A percentile compares a stretch with the other conserved stretches of the same genome.
phyloP scores from a whole-genome alignment of 1,140 invertebrate genomes.

The Drosophila funebris region DNA sequence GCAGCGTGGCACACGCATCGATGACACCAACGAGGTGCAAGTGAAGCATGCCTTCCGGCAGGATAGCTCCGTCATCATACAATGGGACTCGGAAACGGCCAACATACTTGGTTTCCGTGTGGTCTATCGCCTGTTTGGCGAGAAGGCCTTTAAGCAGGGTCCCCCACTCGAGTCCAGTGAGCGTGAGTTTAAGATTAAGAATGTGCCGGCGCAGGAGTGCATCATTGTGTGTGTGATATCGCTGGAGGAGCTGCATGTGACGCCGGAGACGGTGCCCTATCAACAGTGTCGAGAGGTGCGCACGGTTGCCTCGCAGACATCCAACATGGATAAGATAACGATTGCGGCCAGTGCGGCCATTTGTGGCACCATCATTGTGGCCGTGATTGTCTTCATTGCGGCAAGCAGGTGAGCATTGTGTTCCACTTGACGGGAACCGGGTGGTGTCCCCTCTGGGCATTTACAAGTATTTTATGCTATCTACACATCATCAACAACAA shows the following conservation, averaged over 20 bases:
- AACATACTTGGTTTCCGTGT: conserved; percentile 95
- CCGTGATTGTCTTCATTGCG: conserved; percentile 93
- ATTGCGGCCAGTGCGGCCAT: conserved; percentile 97
- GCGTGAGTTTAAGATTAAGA: conserved; percentile 95
- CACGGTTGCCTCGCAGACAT: conserved; percentile 91
- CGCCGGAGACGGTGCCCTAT: conserved; percentile 93
- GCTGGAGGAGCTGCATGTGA: conserved; percentile 93
- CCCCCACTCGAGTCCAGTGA: conserved; percentile 94
- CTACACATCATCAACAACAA: conserved; percentile 34
- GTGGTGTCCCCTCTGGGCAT: neutral
- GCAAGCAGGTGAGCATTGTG: conserved; percentile 86
- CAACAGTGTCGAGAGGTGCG: conserved; percentile 94
- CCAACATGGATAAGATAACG: conserved; percentile 97
- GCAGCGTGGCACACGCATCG: conserved; percentile 85
- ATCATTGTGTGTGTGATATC: conserved; percentile 96
- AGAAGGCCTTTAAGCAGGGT: conserved; percentile 94
- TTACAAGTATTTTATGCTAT: conserved; percentile 20
- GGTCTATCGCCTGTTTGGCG: conserved; percentile 95
- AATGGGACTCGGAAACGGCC: conserved; percentile 94
- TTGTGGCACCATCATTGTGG: conserved; percentile 95
- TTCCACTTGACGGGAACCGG: no score
- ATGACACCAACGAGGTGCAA: conserved; percentile 90
- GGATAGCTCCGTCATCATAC: conserved; percentile 94
- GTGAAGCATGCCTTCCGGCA: conserved; percentile 93
- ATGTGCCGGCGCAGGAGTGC: conserved; percentile 95